phyloP scores from a whole-genome alignment of 2,797 vertebrate species.

The Pygocentrus nattereri region DNA sequence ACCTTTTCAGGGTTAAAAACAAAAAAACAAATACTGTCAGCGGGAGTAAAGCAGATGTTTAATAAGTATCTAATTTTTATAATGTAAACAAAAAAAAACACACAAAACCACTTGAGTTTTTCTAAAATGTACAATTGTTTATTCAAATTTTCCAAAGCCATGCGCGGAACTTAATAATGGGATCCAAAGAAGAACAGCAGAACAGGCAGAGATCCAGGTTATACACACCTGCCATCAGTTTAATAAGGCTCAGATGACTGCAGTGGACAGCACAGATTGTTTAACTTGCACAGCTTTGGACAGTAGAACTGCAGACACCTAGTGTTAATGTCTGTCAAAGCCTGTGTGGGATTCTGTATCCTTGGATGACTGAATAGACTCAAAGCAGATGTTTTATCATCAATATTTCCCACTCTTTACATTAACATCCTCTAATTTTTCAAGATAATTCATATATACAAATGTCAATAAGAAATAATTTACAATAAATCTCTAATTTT shows the following conservation, averaged over 20 bases:
- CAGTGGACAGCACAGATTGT: neutral
- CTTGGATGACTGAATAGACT: constrained; percentile 9
- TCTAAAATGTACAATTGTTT: neutral
- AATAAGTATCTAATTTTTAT: neutral
- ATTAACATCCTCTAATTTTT: neutral
- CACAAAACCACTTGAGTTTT: neutral
- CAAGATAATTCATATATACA: neutral
- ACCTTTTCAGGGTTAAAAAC: neutral
- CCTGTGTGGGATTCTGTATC: neutral
- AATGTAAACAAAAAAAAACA: neutral
- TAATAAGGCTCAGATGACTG: constrained; percentile 14
- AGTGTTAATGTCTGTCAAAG: constrained; percentile 19
- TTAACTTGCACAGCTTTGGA: neutral
- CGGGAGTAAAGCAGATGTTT: neutral
- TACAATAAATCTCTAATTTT: neutral
- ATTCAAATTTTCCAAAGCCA: neutral
- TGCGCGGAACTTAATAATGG: neutral
- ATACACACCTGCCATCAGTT: constrained; percentile 14
- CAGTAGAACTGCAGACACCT: constrained; percentile 5
- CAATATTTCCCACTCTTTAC: neutral
- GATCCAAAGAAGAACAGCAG: neutral
- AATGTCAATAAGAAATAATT: neutral
- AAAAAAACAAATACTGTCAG: neutral
- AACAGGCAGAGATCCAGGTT: constrained; percentile 12
- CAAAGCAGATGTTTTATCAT: neutral